phyloP scores from a whole-genome alignment of 2,888 invertebrate species.

The Acrocera orbiculus region DNA sequence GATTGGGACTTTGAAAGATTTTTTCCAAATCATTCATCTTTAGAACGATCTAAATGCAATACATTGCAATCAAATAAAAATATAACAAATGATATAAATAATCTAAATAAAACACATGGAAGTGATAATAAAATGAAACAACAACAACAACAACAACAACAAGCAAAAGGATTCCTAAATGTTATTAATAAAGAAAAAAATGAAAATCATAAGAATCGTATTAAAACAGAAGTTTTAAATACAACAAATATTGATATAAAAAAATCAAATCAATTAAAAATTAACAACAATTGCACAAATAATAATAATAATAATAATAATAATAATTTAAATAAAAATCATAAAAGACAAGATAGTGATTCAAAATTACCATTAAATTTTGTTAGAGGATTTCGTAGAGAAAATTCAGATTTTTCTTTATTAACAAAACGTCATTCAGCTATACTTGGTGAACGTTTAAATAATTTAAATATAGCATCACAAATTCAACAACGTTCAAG shows the following conservation, averaged over 20 bases:
- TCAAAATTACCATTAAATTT: slow-evolving; percentile 51
- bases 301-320: slow-evolving; percentile 21
- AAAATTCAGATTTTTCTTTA: slow-evolving; percentile 71
- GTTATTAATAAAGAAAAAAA: background rate
- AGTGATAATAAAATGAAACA: slow-evolving; percentile 6
- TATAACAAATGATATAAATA: slow-evolving; percentile 19
- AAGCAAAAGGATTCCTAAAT: slow-evolving; percentile 29
- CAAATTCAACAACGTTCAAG: slow-evolving; percentile 43
- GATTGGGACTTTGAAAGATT: slow-evolving; percentile 80
- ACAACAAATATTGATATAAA: slow-evolving; percentile 12
- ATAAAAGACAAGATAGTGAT: slow-evolving; percentile 58
- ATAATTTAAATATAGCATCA: slow-evolving; percentile 17
- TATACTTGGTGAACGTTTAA: slow-evolving; percentile 34
- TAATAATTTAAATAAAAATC: slow-evolving; percentile 32
- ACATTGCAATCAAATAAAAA: slow-evolving; percentile 27
- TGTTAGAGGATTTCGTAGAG: slow-evolving; percentile 61
- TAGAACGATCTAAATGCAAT: slow-evolving; percentile 30
- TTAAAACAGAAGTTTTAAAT: slow-evolving; percentile 12
- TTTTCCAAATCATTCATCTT: slow-evolving; percentile 41
- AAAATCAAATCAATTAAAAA: background rate
- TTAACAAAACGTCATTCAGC: slow-evolving; percentile 62
- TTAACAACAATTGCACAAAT: slow-evolving; percentile 14
- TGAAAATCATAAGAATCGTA: background rate
- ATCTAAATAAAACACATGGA: slow-evolving; percentile 25
- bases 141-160: slow-evolving; percentile 32